Conservation (phyloP, 2,888 invertebrate species). For the Magallana nippona region DNA sequence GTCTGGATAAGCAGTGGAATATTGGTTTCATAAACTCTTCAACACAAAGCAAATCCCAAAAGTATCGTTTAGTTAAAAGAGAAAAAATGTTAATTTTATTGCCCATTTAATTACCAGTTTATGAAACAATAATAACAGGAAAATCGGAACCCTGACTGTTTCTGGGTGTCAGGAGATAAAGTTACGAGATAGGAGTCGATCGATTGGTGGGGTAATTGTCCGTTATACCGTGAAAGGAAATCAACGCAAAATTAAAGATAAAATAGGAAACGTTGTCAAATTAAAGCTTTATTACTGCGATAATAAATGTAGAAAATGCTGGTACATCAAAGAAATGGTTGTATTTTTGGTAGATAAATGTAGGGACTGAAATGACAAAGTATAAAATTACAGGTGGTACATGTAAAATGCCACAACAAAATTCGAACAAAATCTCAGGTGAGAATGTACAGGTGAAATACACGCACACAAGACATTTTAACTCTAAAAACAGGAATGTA, state of each 20-base stretch:
- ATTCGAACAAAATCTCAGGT: too few relatives aligned
- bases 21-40: too few relatives aligned
- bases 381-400: too few relatives aligned
- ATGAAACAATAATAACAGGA: slow-evolving; percentile 26
- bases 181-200: background rate
- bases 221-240: background rate
- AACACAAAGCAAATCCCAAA: background rate
- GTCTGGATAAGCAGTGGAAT: too few relatives aligned
- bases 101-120: background rate
- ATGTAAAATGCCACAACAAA: too few relatives aligned
- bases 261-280: slow-evolving; percentile 29
- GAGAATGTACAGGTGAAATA: too few relatives aligned
- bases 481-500: too few relatives aligned
- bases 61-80: background rate
- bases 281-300: slow-evolving; percentile 11
- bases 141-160: background rate
- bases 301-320: background rate
- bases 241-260: background rate
- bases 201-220: background rate
- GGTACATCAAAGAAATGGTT: background rate
- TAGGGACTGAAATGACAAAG: too few relatives aligned
- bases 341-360: background rate
- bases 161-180: background rate
- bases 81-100: background rate
- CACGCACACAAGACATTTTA: too few relatives aligned